Percentiles rank a stretch among this genome's conserved stretches.
Evolutionary conservation across 2,888 invertebrate genomes (phyloP).

Genomic region (Masnerella sp.): DNA sequence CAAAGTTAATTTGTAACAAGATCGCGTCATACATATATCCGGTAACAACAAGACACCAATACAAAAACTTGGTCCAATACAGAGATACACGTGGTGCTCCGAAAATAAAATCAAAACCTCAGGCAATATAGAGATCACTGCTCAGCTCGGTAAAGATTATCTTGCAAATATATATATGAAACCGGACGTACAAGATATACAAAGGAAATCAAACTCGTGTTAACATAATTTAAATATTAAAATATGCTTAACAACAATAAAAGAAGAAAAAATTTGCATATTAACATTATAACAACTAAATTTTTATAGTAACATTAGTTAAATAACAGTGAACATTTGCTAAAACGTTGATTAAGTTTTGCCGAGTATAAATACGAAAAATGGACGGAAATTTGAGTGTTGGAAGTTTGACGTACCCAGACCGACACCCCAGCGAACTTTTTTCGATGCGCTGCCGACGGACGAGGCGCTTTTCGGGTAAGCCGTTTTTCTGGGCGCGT

Average conservation of each 20-base stretch:
- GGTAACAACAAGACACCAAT: constrained; percentile 22
- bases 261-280: no score
- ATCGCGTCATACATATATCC: constrained; percentile 5
- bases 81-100: constrained; percentile 73
- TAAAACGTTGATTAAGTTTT: constrained; percentile 7
- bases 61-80: constrained; percentile 66
- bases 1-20: no score
- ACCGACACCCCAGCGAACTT: constrained; percentile 88
- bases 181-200: constrained; percentile 26
- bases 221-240: neutral
- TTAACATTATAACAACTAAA: no score
- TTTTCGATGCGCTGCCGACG: constrained; percentile 79
- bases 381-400: constrained; percentile 1
- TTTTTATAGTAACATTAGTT: no score
- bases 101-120: constrained; percentile 73
- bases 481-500: constrained; percentile 81
- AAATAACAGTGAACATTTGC: neutral
- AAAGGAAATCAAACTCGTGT: neutral
- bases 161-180: constrained; percentile 37
- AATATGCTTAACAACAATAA: no score
- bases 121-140: constrained; percentile 69
- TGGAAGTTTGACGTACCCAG: constrained; percentile 82
- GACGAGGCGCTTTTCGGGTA: constrained; percentile 80
- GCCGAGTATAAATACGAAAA: neutral
- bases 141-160: constrained; percentile 60